Base-by-base conservation (phyloP, 2,113 vertebrate genomes). In the Megaleporinus macrocephalus region DNA sequence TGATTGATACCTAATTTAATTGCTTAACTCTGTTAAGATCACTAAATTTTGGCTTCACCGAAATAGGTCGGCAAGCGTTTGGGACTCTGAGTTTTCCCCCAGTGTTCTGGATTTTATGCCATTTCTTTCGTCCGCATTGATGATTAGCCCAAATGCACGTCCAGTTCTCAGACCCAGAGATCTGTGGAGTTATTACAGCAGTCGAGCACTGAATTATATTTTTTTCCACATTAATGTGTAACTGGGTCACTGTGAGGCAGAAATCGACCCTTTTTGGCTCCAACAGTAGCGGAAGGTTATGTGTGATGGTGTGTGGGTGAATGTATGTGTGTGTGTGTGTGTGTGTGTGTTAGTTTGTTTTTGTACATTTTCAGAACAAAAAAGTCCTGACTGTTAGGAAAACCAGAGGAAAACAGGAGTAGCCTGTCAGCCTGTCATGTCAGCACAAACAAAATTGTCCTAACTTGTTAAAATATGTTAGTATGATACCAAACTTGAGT, bases 151-250 rank as follows among this genome's bases (percentile, higher is more conserved):
- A 20, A 24, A 1, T 51, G 15, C n/a, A 18, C 4, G 14, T 72
- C 24, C 44, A 51, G 44, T 72, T 70, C 69, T 26, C 11, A 44
- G 68, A 4, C 24, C 24, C 26, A 73, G 5, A 6, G 59, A 24
- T 61, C 59, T 61, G 24, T 61, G 59, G 26, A 27, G 61, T 4
- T 26, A 29, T 57, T 30, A 4, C 14, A 30, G 5, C 29, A 13
- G 73, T 59, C 33, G 27, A 27, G n/a, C 24, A 11, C 62, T 57
- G 26, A 77, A 68, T 82, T 73, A 73, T 78, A 68, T 51, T 59
- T 30, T 16, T 85, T 66, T 85, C 75, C 76, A 51, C 14, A 73
- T 76, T 68, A 59, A 55, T 65, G 73, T 53, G 68, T 49, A 78
- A 78, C 41, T 81, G 51, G 79, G 41, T 81, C 51, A 81, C 36